phyloP scores from a whole-genome alignment of 2,888 invertebrate genomes.

The Mythimna ferrago region DNA sequence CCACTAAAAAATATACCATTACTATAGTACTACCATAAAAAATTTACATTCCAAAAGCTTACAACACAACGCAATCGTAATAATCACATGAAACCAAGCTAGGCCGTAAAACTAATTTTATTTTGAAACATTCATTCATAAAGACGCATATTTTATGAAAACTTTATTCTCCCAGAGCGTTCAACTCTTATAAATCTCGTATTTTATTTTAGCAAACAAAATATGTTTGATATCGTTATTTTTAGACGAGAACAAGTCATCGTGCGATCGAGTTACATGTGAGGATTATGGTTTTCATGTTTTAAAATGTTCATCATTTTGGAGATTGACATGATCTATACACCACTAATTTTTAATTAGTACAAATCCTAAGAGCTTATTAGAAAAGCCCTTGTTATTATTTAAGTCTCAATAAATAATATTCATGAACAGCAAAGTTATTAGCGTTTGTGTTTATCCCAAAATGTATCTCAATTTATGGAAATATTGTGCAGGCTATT shows the following conservation, averaged over 20 bases:
- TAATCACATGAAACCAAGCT: background rate
- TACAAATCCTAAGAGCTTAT: too few relatives aligned
- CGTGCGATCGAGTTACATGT: slow-evolving; percentile 45
- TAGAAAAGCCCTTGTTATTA: too few relatives aligned
- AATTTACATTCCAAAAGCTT: background rate
- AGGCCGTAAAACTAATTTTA: background rate
- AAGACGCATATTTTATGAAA: slow-evolving; percentile 32
- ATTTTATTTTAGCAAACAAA: slow-evolving; percentile 45
- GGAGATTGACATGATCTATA: background rate
- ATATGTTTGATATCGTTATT: slow-evolving; percentile 55
- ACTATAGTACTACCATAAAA: background rate
- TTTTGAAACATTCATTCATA: slow-evolving; percentile 44
- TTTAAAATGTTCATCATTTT: slow-evolving; percentile 5
- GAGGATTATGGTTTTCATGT: background rate
- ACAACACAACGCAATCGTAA: background rate
- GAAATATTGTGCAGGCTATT: too few relatives aligned
- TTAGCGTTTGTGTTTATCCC: too few relatives aligned
- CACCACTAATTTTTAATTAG: too few relatives aligned
- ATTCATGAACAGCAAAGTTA: too few relatives aligned
- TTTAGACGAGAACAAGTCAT: slow-evolving; percentile 24
- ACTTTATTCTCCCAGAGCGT: slow-evolving; percentile 30
- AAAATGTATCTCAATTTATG: too few relatives aligned
- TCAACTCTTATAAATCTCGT: slow-evolving; percentile 45
- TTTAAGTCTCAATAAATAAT: too few relatives aligned
- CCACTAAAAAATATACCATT: too few relatives aligned